Base-by-base conservation (phyloP, 2,797 vertebrate species). In the Schizothorax lantsangensis region DNA sequence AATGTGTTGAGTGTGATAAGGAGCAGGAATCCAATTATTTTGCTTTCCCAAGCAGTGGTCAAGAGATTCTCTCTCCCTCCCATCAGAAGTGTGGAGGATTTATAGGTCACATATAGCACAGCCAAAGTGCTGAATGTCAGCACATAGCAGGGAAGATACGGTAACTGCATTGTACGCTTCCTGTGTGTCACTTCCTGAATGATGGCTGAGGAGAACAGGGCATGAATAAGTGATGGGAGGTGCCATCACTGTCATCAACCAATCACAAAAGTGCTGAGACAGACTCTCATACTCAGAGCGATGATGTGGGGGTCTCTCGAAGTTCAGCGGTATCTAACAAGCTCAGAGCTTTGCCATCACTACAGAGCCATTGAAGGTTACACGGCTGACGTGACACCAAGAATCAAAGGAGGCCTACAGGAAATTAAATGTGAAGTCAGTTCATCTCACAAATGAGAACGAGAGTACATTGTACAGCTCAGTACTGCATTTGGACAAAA, bases 11-110 rank as follows among this genome's bases (percentile, higher is more conserved):
- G 90, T 86, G 87, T 86, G 91, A 92, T 91, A 91, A 89, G 90
- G 87, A 89, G 89, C 89, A 86, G 86, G 89, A 92, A 91, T 91
- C 90, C 91, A 92, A 92, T 92, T 92, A 92, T 90, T 92, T 91
- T 89, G 90, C 86, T 87, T 91, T 88, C 88, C 90, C 88, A 89
- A 89, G 90, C 85, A 84, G 77, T 86, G 85, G 86, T 85, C 88
- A 87, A 85, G 62, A 86, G 83, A 72, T 66, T 83, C 86, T 80
- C 88, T 82, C 83, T 89, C 88, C 62, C 81, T 77, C 83, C 86
- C 83, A 87, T 89, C 83, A 89, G 83, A 86, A 90, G 72, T 75
- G 49, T 87, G 83, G 68, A 85, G 88, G 85, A 89, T 88, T 90
- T 91, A 87, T 91, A 89, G 88, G 89, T 91, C 91, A 91, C 86